Percentiles rank a stretch among this genome's conserved stretches.
Evolutionary conservation across 64 coral and sea anemone species (phyloP).

Genomic region (Anthopleura sola): DNA sequence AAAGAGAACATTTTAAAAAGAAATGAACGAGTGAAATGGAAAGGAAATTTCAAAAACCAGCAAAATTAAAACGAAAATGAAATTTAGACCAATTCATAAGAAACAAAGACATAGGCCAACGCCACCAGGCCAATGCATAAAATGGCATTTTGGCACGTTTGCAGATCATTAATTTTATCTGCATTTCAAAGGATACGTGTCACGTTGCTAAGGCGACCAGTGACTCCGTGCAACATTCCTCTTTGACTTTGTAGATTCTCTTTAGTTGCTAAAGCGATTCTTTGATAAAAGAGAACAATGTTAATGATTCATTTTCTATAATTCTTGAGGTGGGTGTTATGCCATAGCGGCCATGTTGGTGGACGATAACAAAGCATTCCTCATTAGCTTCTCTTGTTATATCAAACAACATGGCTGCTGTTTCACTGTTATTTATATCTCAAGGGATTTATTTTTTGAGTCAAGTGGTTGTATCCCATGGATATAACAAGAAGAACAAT

Average conservation of each 20-base stretch:
- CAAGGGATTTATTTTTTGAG: too few relatives aligned
- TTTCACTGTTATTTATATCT: too few relatives aligned
- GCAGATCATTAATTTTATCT: neutral
- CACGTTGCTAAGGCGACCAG: constrained; percentile 55
- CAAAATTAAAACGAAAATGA: neutral
- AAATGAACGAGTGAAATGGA: too few relatives aligned
- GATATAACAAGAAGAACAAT: too few relatives aligned
- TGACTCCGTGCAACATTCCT: constrained; percentile 78
- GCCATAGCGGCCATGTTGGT: too few relatives aligned
- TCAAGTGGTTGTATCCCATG: too few relatives aligned
- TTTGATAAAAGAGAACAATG: constrained; percentile 14
- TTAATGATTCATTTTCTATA: neutral
- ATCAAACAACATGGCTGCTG: too few relatives aligned
- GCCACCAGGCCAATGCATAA: neutral
- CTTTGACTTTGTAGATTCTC: constrained; percentile 97
- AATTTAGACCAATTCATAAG: neutral
- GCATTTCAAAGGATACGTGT: constrained; percentile 88
- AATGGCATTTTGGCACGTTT: neutral
- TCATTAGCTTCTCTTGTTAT: too few relatives aligned
- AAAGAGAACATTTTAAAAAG: too few relatives aligned
- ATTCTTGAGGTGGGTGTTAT: too few relatives aligned
- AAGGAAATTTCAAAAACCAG: too few relatives aligned
- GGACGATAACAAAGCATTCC: too few relatives aligned
- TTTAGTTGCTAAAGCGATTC: constrained; percentile 93
- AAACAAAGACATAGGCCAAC: neutral